Conservation (phyloP, 2,797 vertebrate genomes). For the Alca torda region DNA sequence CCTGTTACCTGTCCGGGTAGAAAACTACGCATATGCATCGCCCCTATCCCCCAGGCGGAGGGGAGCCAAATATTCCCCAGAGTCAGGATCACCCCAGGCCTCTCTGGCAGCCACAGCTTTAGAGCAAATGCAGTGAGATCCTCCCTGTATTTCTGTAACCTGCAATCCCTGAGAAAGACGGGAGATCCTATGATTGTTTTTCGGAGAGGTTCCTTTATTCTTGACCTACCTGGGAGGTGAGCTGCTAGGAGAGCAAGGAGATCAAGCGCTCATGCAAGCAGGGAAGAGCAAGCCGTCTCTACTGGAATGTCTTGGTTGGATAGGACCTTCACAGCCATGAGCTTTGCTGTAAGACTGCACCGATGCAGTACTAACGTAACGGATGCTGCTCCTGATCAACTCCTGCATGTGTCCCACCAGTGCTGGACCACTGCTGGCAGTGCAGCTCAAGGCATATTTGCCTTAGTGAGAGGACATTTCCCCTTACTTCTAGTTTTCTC, state of each 20-base stretch:
- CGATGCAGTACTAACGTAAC: rapidly evolving
- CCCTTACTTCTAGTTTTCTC: background rate
- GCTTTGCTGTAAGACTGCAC: background rate
- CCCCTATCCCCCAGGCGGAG: background rate
- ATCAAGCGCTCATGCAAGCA: background rate
- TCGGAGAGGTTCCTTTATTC: background rate
- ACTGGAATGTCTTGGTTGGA: background rate
- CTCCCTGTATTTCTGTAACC: background rate
- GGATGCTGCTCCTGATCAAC: background rate
- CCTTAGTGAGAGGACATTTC: background rate
- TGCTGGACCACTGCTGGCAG: background rate
- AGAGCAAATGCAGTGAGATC: background rate
- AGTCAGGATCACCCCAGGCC: background rate
- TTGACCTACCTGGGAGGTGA: background rate
- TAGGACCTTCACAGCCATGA: background rate
- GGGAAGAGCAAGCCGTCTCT: background rate
- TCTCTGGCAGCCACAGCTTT: background rate
- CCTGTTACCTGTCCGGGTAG: background rate
- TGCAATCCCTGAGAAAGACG: background rate
- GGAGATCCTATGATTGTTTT: background rate
- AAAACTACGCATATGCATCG: background rate
- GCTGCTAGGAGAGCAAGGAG: background rate
- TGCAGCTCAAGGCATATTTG: background rate
- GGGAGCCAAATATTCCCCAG: background rate
- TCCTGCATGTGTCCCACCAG: background rate